These are phyloP conservation scores for Saxidomus purpurata DNA, from an alignment of 1,140 invertebrate species.

Conservation along the genomic window DNA sequence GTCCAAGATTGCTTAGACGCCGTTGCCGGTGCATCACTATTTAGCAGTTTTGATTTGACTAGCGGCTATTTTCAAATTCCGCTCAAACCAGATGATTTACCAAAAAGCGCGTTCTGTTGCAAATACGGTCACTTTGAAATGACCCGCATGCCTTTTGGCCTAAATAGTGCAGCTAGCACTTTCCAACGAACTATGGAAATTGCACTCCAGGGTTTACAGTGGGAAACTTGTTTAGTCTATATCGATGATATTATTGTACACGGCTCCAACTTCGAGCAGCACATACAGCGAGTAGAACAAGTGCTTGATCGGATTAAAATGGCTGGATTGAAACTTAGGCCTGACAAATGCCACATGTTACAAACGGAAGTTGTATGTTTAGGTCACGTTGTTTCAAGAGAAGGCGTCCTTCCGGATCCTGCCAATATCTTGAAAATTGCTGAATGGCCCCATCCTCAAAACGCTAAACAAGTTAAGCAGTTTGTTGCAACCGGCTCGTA, in stretches of 20 bases:
- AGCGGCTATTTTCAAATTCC: constrained; percentile 83
- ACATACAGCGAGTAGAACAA: constrained; percentile 30
- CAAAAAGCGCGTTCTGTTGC: constrained; percentile 79
- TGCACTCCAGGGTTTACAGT: constrained; percentile 60
- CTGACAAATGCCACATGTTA: constrained; percentile 61
- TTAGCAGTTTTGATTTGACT: constrained; percentile 39
- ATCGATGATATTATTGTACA: constrained; percentile 71
- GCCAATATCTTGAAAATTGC: constrained; percentile 27
- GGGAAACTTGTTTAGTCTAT: constrained; percentile 58
- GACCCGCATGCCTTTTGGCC: constrained; percentile 10
- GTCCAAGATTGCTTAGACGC: constrained; percentile 52
- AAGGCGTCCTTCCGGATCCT: constrained; percentile 43
- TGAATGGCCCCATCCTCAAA: constrained; percentile 65
- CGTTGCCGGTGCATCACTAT: neutral
- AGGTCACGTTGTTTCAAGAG: constrained; percentile 63
- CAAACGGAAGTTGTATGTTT: constrained; percentile 69
- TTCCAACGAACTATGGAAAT: constrained; percentile 56
- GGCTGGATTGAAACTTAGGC: constrained; percentile 65
- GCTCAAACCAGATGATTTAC: constrained; percentile 76
- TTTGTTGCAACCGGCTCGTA: constrained; percentile 67
- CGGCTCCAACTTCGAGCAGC: constrained; percentile 52
- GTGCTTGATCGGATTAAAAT: constrained; percentile 44
- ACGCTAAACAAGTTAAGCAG: constrained; percentile 61
- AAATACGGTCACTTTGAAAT: constrained; percentile 43
- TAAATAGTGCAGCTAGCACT: constrained; percentile 7